phyloP scores from a whole-genome alignment of 2,888 invertebrate genomes.

The Drosophila nr. perissopoda region DNA sequence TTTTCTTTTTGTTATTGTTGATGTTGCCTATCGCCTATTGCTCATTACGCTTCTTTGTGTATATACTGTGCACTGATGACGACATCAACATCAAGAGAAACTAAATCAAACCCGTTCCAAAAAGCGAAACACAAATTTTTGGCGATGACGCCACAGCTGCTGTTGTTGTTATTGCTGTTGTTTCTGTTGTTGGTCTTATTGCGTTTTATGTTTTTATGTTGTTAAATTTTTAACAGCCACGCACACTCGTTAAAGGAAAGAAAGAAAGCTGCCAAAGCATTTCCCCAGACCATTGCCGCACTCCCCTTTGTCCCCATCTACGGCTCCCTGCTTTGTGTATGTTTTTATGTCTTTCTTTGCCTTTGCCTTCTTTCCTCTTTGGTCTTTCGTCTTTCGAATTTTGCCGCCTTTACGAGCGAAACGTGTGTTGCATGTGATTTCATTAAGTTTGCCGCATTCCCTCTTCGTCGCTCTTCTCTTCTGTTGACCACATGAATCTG shows the following conservation, averaged over 20 bases:
- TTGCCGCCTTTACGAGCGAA: slow-evolving; percentile 56
- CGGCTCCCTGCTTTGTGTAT: neutral
- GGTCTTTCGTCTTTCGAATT: slow-evolving; percentile 38
- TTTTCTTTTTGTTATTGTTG: slow-evolving; percentile 6
- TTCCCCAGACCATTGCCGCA: neutral
- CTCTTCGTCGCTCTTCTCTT: neutral
- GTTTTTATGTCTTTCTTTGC: slow-evolving; percentile 5
- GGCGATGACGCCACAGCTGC: slow-evolving; percentile 77
- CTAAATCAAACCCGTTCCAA: slow-evolving; percentile 66
- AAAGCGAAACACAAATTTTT: slow-evolving; percentile 61
- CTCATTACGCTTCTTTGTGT: slow-evolving; percentile 29
- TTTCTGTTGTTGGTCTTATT: slow-evolving; percentile 35
- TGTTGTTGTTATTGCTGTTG: slow-evolving; percentile 16
- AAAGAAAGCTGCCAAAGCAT: slow-evolving; percentile 58
- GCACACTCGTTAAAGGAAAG: slow-evolving; percentile 51
- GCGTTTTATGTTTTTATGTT: slow-evolving; percentile 74
- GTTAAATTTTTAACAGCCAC: slow-evolving; percentile 61
- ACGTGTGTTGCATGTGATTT: slow-evolving; percentile 79
- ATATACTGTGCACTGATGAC: slow-evolving; percentile 34
- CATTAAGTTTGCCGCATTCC: slow-evolving; percentile 60
- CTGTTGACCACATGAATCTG: slow-evolving; percentile 59
- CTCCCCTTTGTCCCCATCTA: neutral
- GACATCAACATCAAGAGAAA: slow-evolving; percentile 63
- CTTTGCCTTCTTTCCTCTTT: slow-evolving; percentile 10
- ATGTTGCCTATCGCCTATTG: slow-evolving; percentile 21